Evolutionary conservation across 2,888 invertebrate species (phyloP).

Genomic region (Andrena minutula): DNA sequence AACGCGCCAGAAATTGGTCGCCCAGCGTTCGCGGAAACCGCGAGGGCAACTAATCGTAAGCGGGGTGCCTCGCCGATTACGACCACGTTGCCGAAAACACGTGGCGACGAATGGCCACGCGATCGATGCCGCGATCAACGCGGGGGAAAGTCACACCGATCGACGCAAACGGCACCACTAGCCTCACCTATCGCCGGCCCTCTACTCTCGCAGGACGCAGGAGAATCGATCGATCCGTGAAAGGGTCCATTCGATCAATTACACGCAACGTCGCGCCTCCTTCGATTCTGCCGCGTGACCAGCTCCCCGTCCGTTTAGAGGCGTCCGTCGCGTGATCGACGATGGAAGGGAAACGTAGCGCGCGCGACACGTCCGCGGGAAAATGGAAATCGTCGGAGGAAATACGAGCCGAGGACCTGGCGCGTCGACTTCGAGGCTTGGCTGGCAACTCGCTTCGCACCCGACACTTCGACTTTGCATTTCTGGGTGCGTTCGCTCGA

Average conservation of each 20-base stretch:
- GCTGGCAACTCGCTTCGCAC: constrained; percentile 66
- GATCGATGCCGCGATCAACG: constrained; percentile 56
- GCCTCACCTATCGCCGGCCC: constrained; percentile 8
- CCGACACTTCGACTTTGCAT: constrained; percentile 76
- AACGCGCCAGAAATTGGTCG: background rate
- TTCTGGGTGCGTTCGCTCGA: constrained; percentile 74
- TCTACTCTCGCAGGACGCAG: too few species aligned
- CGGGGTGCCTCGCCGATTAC: background rate
- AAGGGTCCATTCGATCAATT: constrained; percentile 22
- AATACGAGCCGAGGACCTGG: constrained; percentile 36
- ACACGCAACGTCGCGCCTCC: background rate
- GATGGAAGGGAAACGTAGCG: background rate
- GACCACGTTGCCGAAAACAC: constrained; percentile 63
- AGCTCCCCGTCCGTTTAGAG: background rate
- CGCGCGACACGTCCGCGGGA: constrained; percentile 11
- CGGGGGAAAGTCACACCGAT: constrained; percentile 18
- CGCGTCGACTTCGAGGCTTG: constrained; percentile 69
- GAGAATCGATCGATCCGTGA: constrained; percentile 23
- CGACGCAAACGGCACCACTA: constrained; percentile 34
- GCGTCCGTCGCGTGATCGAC: constrained; percentile 14
- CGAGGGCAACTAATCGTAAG: background rate
- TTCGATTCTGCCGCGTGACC: background rate
- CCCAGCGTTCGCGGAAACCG: background rate
- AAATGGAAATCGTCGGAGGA: constrained; percentile 25
- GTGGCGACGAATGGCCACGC: constrained; percentile 47